Evolutionary conservation across 2,888 invertebrate species (phyloP), one percentile per base, ranked within the genome.

Genomic region (Phengaris alcon): DNA sequence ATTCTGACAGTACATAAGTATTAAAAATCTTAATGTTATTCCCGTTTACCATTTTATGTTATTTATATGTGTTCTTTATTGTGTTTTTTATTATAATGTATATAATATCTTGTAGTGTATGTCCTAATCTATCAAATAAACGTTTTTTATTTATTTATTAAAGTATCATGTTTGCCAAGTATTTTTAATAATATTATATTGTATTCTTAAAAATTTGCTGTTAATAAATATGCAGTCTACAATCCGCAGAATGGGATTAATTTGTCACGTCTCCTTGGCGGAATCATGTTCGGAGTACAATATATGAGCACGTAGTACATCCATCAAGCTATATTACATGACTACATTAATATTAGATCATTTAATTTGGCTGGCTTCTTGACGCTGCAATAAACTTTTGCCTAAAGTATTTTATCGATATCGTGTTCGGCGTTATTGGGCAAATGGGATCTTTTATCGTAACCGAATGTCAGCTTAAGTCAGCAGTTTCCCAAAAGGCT

Each of bases 201-300:
- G 15, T 48, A 69, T 15, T 48, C 48, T 46, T 46, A 69, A 48
- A 68, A 69, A 48, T 69, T 7, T 48, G 8, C 46, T 69, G 46
- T 69, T 54, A 15, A 72, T 72, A 52, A 54, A 52, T 72, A 72
- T 72, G 51, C 72, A 52, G 35, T 72, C 9, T 44, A 54, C 72
- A 52, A 72, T 52, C 72, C 52, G 12, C 72, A 52, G 54, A 44
- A 72, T 72, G 72, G 22, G 52, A 72, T 72, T 54, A 52, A 72
- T 72, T 72, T 72, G 72, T 72, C 52, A 22, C 72, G 72, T 72
- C 72, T 44, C 51, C 52, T 35, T 54, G 8, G 54, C n/a, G 10
- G 51, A 51, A 13, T 5, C 69, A 48, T 69, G 69, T 48, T 69
- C 69, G 69, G n/a, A 10, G 22, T 54, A 52, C 72, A 54, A 54